Evolutionary conservation across 2,888 invertebrate genomes (phyloP).

Genomic region (Plagodis pulveraria): DNA sequence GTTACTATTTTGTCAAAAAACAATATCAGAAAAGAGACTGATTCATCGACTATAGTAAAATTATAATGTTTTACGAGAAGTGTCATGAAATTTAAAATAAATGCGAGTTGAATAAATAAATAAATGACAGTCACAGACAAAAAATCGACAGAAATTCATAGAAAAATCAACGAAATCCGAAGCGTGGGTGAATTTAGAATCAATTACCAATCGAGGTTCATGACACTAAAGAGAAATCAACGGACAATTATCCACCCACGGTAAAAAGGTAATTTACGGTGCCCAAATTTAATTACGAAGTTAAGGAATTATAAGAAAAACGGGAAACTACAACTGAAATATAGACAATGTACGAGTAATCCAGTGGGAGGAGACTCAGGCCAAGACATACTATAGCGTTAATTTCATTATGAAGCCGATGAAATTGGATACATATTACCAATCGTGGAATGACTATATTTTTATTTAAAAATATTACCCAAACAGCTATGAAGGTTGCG

Average conservation of each 20-base stretch:
- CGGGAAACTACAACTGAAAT: slow-evolving; percentile 23
- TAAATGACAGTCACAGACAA: slow-evolving; percentile 13
- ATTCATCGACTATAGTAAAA: not conserved
- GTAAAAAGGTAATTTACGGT: slow-evolving; percentile 37
- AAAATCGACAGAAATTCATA: slow-evolving; percentile 19
- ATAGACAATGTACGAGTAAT: slow-evolving; percentile 12
- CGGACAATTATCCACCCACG: slow-evolving; percentile 41
- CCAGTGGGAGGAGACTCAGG: no score
- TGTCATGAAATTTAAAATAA: no score
- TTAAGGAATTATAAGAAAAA: slow-evolving; percentile 31
- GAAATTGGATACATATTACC: no score
- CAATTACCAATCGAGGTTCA: slow-evolving; percentile 38
- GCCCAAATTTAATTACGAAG: slow-evolving; percentile 38
- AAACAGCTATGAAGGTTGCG: no score
- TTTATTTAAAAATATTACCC: no score
- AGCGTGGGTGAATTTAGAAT: slow-evolving; percentile 34
- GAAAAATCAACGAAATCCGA: slow-evolving; percentile 27
- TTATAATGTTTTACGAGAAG: no score
- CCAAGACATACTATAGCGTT: no score
- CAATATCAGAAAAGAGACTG: no score
- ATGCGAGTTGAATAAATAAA: slow-evolving; percentile 16
- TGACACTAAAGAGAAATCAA: slow-evolving; percentile 40
- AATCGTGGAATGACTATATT: no score
- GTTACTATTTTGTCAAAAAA: not conserved
- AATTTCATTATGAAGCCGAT: no score